Base-by-base conservation (phyloP, 2,113 vertebrate genomes). In the Gymnorhina tibicen region DNA sequence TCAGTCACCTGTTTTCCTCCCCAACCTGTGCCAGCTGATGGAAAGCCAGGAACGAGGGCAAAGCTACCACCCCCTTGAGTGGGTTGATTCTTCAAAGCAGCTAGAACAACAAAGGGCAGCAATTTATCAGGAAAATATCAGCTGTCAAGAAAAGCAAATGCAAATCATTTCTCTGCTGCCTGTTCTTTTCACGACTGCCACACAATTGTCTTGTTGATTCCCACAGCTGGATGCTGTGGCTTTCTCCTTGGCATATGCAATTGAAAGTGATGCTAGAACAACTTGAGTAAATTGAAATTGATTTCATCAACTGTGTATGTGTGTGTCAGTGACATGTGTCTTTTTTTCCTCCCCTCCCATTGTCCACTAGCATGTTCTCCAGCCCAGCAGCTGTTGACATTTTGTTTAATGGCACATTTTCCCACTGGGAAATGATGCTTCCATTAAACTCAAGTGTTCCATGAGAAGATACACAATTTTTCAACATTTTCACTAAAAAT, bases 111-210 rank as follows among this genome's bases (percentile, higher is more conserved):
- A 96, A 96, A 95, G 94, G 86, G 93, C 94, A 95, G 93, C 92
- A 93, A 97, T 97, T 96, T 96, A 95, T 92, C 88, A 97, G 86
- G 88, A 89, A 95, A 96, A 94, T 94, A 97, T 85, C 95, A 97
- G 92, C 96, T 95, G 92, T 96, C 96, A 95, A 88, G 91, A 89
- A 87, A 92, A 93, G 73, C 66, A 94, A 96, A 96, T 52, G 91
- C 88, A 95, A 96, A 93, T 89, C 1, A 82, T 69, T 93, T 85
- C 96, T 94, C 93, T 89, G 79, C 91, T 83, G 69, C 78, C 64
- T 96, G 88, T 91, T 96, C 91, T 89, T 96, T 89, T 94, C 92
- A 88, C 3, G 3, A 94, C 94, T 84, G 86, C 93, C 85, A 58
- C 1, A 72, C 92, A 87, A 94, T 93, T 96, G 92, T 94, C 88